Evolutionary conservation across 2,888 invertebrate species (phyloP), one percentile per base, ranked within the genome.

Genomic region (Drosophila pseudotalamancana): DNA sequence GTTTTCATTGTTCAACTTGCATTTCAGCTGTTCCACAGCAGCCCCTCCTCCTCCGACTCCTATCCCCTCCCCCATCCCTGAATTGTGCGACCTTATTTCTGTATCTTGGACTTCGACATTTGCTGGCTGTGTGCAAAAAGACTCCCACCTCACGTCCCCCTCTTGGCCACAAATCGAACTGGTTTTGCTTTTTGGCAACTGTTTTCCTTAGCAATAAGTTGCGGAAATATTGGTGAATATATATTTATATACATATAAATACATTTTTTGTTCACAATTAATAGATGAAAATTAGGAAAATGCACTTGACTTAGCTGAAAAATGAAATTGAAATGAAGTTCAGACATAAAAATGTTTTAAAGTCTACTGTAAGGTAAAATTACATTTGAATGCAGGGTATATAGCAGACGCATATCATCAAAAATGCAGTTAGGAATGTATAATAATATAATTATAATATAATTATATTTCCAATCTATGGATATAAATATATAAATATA

Each of bases 1-100:
- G 40, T 64, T 67, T 59, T 67, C 56, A 82, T 81, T 82, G 83
- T 82, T 80, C 67, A 72, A 64, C 54, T 76, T 65, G 62, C 50
- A 62, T 68, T 71, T 65, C 60, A 57, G 65, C 61, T 66, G 55
- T 42, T 69, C 51, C 40, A 21, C 69, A 42, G 55, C 67, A 32
- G 62, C 53, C 27, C 31, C 49, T 14, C 45, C 23, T 37, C 31
- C 45, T 32, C 16, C 32, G 21, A 2, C 5, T n/a, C 6, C n/a
- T 14, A 12, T 19, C 19, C 12, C 1, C 9, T 11, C 39, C 12
- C 2, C n/a, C 4, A 8, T 12, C 42, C 23, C 1, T 19, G 3
- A 16, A 53, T 14, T 32, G 21, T 63, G 48, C 72, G 65, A 72
- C 77, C 69, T 78, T 66, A 80, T 82, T 80, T 76, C 56, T 67